Evolutionary conservation across 2,113 vertebrate genomes (phyloP).

Genomic region (Quiscalus mexicanus): DNA sequence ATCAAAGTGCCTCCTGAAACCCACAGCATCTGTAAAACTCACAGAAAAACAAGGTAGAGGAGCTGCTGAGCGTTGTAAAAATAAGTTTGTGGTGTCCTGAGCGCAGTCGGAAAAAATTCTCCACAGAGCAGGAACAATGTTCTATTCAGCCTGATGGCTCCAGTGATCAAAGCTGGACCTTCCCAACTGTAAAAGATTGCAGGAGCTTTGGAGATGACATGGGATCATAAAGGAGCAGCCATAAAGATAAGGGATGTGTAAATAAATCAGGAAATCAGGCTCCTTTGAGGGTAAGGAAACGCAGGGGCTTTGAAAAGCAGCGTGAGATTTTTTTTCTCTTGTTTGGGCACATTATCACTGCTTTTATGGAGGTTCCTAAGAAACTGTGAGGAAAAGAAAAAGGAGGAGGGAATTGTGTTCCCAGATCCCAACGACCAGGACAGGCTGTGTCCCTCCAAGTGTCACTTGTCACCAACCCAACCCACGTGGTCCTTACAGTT

Average conservation of each 20-base stretch:
- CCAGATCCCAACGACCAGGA: background rate
- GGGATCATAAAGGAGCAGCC: slow-evolving; percentile 21
- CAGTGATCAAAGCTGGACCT: slow-evolving; percentile 66
- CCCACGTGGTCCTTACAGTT: background rate
- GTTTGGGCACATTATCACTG: background rate
- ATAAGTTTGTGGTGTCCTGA: background rate
- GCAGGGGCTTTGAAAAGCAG: slow-evolving; percentile 33
- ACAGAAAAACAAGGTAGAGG: background rate
- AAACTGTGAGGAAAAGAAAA: background rate
- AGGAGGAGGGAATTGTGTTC: background rate
- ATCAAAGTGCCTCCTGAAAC: slow-evolving; percentile 32
- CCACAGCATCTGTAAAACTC: background rate
- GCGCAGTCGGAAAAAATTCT: slow-evolving; percentile 22
- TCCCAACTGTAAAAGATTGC: slow-evolving; percentile 23
- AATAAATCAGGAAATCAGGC: slow-evolving; percentile 5
- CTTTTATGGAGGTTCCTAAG: background rate
- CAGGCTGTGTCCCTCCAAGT: background rate
- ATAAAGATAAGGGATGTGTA: slow-evolving; percentile 46
- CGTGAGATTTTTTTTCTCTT: background rate
- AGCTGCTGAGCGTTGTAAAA: slow-evolving; percentile 29
- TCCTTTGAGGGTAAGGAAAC: background rate
- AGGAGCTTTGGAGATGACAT: slow-evolving; percentile 42
- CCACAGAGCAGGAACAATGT: slow-evolving; percentile 22
- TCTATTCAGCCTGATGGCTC: slow-evolving; percentile 46
- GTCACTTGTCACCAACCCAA: background rate